A percentile compares a stretch with the other conserved stretches of the same genome.
These are phyloP conservation scores for Ceratothoa steindachneri DNA, from an alignment of 2,888 invertebrate species.

Conservation along the genomic window DNA sequence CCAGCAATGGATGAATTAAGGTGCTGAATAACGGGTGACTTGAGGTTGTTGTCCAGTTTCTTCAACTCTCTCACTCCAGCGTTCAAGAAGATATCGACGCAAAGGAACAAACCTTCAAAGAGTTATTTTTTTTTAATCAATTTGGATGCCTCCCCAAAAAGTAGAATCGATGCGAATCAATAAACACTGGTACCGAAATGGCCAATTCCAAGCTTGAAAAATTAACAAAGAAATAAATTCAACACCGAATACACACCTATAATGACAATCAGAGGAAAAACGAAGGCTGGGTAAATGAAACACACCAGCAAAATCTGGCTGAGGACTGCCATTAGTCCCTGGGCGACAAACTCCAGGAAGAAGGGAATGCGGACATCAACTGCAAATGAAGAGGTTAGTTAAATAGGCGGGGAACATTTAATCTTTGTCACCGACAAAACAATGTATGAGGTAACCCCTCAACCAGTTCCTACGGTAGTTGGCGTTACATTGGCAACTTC, in stretches of 20 bases:
- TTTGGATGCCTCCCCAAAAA: background rate
- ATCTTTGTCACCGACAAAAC: no score
- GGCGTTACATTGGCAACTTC: no score
- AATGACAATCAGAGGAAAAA: conserved; percentile 53
- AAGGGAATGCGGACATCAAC: conserved; percentile 58
- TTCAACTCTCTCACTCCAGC: conserved; percentile 53
- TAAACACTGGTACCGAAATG: background rate
- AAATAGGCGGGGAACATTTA: no score
- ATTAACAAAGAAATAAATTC: no score
- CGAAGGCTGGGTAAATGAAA: conserved; percentile 53
- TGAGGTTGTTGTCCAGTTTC: conserved; percentile 56
- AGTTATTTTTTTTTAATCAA: background rate
- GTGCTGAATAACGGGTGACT: conserved; percentile 58
- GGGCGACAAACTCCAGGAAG: conserved; percentile 57
- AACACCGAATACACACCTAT: conserved; percentile 49
- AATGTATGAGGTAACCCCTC: no score
- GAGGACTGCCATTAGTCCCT: conserved; percentile 55
- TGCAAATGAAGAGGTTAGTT: no score
- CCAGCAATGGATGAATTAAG: conserved; percentile 57
- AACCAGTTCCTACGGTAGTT: no score
- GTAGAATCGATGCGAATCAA: no score
- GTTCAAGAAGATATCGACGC: conserved; percentile 50
- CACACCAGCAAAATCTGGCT: conserved; percentile 53
- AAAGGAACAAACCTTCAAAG: conserved; percentile 49
- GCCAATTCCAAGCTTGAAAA: background rate